Evolutionary conservation across 1,140 invertebrate species (phyloP).

Genomic region (Aphidius gifuensis): DNA sequence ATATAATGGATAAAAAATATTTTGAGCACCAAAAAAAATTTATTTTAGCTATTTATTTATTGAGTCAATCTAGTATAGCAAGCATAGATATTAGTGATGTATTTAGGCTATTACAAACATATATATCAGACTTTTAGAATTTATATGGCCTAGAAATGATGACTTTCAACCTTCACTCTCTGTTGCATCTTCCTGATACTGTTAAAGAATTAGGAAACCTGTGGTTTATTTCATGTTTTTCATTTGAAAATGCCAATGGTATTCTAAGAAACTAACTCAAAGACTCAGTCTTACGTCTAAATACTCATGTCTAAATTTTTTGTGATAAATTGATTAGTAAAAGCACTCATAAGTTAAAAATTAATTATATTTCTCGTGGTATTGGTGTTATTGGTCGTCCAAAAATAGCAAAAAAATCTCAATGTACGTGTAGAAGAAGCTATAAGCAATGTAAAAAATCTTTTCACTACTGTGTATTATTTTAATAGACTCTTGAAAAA

Average conservation of each 20-base stretch:
- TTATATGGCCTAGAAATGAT: not conserved
- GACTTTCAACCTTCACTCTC: slow-evolving; percentile 3
- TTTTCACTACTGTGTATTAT: no score
- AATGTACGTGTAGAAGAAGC: no score
- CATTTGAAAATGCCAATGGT: slow-evolving; percentile 28
- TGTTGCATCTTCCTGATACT: not conserved
- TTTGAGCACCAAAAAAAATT: slow-evolving; percentile 1
- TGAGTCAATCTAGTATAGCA: not conserved
- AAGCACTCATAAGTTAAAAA: no score
- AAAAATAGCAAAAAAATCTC: no score
- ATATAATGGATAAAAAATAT: not conserved
- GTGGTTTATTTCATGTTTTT: slow-evolving; percentile 18
- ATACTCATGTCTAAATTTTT: no score
- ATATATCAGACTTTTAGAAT: slow-evolving; percentile 5
- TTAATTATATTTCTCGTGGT: no score
- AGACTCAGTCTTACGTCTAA: no score
- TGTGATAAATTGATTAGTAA: no score
- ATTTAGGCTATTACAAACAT: not conserved
- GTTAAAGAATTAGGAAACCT: not conserved
- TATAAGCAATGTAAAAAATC: no score
- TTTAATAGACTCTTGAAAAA: no score
- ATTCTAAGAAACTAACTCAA: slow-evolving; percentile 16
- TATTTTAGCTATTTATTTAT: not conserved
- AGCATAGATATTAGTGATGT: not conserved
- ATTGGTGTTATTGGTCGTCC: no score